These are phyloP conservation scores for Xestia sexstrigata DNA, from an alignment of 2,888 invertebrate genomes.

Conservation along the genomic window DNA sequence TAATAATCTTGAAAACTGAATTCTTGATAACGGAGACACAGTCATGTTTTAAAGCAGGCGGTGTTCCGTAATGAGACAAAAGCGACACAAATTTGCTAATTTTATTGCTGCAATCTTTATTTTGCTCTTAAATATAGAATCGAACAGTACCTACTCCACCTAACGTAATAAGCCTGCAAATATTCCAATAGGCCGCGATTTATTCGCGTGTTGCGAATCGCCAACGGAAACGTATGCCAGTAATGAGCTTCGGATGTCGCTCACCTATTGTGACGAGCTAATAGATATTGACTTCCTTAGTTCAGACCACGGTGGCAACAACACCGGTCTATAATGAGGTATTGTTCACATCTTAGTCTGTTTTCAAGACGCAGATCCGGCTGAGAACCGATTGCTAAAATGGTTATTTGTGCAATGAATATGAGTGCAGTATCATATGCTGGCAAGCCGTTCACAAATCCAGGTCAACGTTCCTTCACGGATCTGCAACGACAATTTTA, in stretches of 20 bases:
- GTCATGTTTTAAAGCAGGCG: not conserved
- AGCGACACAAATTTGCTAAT: not conserved
- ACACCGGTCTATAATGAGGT: constrained; percentile 85
- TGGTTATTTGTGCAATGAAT: constrained; percentile 62
- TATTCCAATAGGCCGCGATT: constrained; percentile 80
- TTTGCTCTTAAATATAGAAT: constrained; percentile 13
- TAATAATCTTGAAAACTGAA: constrained; percentile 6
- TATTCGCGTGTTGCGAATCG: constrained; percentile 86
- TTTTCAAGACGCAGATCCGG: constrained; percentile 79
- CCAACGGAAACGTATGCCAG: constrained; percentile 88
- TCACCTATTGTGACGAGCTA: constrained; percentile 90
- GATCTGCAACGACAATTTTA: constrained; percentile 79
- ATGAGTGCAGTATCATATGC: constrained; percentile 61
- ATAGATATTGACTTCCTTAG: constrained; percentile 90
- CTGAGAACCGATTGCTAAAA: constrained; percentile 78
- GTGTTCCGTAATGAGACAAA: not conserved
- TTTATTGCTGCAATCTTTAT: not conserved
- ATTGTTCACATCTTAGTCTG: constrained; percentile 88
- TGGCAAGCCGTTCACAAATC: constrained; percentile 68
- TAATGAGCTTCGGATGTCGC: constrained; percentile 91
- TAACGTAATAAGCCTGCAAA: constrained; percentile 71
- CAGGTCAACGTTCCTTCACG: constrained; percentile 81
- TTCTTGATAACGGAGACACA: not conserved
- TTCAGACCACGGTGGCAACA: constrained; percentile 83
- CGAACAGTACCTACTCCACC: constrained; percentile 21